These are phyloP conservation scores for Gymnothorax javanicus DNA, from an alignment of 2,797 vertebrate species.

Conservation along the genomic window DNA sequence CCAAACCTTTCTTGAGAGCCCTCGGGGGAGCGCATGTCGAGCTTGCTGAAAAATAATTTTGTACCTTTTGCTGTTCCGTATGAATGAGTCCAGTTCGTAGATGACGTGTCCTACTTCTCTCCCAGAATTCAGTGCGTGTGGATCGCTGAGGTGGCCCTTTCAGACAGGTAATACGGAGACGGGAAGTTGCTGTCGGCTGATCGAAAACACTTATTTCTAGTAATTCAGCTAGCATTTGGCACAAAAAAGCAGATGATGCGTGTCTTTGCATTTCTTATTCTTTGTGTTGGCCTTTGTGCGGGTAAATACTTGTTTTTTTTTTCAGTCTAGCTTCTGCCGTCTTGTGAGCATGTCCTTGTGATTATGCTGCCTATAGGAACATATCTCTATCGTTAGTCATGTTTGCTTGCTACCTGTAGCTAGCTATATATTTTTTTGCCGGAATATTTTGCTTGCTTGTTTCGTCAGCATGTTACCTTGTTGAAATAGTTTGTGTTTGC, in stretches of 20 bases:
- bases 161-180: neutral
- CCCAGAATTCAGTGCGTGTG: slow-evolving; percentile 57
- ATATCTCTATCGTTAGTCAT: too few relatives aligned
- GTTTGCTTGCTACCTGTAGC: too few relatives aligned
- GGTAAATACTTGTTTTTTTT: slow-evolving; percentile 53
- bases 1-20: too few relatives aligned
- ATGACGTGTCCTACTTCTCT: slow-evolving; percentile 24
- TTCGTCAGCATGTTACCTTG: too few relatives aligned
- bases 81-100: neutral
- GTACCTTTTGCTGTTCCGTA: neutral
- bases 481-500: too few relatives aligned
- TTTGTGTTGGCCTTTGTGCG: slow-evolving; percentile 62
- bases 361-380: neutral
- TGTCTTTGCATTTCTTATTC: slow-evolving; percentile 58
- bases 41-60: neutral
- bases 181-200: neutral
- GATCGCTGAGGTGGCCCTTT: slow-evolving; percentile 64
- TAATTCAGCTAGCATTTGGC: neutral
- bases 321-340: neutral
- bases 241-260: slow-evolving; percentile 55
- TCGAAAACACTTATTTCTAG: neutral
- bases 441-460: too few relatives aligned
- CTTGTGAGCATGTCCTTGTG: neutral
- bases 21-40: too few relatives aligned
- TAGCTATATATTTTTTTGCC: too few relatives aligned